Evolutionary conservation across 2,797 vertebrate species (phyloP).

Genomic region (Neopelma chrysocephalum): DNA sequence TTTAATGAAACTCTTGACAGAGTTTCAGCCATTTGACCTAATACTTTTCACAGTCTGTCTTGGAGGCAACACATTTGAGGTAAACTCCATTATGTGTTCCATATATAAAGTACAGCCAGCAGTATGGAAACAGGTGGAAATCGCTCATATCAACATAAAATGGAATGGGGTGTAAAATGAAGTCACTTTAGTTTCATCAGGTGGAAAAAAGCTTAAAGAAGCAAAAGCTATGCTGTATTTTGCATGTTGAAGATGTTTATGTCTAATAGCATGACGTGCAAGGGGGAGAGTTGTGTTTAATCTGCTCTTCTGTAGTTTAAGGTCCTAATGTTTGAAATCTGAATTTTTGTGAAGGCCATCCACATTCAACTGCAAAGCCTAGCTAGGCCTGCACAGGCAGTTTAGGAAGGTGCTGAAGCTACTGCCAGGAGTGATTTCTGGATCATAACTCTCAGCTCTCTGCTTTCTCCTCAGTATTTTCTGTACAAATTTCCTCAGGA

Average conservation of each 20-base stretch:
- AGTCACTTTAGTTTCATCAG: background rate
- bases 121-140: background rate
- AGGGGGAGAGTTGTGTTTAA: background rate
- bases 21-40: background rate
- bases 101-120: background rate
- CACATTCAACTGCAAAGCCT: background rate
- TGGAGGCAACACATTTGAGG: background rate
- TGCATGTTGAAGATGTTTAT: background rate
- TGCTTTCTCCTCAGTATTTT: slow-evolving; percentile 77
- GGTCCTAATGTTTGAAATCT: background rate
- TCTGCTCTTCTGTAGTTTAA: background rate
- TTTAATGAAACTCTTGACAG: background rate
- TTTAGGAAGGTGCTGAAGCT: background rate
- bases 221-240: background rate
- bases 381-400: background rate
- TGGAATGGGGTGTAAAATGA: background rate
- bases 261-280: background rate
- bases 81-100: background rate
- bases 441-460: background rate
- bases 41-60: background rate
- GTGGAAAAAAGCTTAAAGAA: background rate
- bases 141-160: background rate
- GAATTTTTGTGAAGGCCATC: background rate
- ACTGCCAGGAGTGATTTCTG: background rate
- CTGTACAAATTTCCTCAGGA: slow-evolving; percentile 80